Evolutionary conservation across 2,888 invertebrate species (phyloP).

Genomic region (Hipparchia semele): DNA sequence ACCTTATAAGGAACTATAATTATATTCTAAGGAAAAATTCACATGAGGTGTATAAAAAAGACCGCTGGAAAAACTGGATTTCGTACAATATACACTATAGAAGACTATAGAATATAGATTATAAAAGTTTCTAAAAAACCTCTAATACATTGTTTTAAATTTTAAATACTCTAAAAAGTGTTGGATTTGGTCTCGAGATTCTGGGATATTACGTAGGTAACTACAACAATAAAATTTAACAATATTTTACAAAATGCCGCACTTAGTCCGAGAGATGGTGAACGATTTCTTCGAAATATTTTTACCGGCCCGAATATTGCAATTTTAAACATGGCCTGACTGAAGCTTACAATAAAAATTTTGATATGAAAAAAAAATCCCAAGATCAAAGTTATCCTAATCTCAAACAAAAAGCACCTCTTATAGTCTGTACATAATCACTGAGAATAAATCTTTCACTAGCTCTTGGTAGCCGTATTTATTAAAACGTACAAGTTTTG

Average conservation of each 20-base stretch:
- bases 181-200: slow-evolving; percentile 79
- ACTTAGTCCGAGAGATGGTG: slow-evolving; percentile 41
- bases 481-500: background rate
- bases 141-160: slow-evolving; percentile 52
- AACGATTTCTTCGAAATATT: background rate
- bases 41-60: slow-evolving; percentile 76
- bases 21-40: slow-evolving; percentile 67
- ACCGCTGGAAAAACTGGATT: slow-evolving; percentile 67
- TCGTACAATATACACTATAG: slow-evolving; percentile 62
- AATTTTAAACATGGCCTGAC: background rate
- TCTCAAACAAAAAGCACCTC: background rate
- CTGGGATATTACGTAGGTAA: slow-evolving; percentile 65
- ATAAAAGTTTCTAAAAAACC: slow-evolving; percentile 76
- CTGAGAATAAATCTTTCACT: background rate
- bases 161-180: slow-evolving; percentile 74
- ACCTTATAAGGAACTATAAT: slow-evolving; percentile 40
- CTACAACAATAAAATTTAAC: slow-evolving; percentile 72
- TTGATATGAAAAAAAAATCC: too few relatives aligned
- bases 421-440: background rate
- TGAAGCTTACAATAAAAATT: too few relatives aligned
- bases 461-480: background rate
- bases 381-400: too few relatives aligned
- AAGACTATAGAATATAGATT: slow-evolving; percentile 46
- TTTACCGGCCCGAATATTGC: background rate
- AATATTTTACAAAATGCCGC: slow-evolving; percentile 78